Evolutionary conservation across 2,113 vertebrate genomes (phyloP), one percentile per base, ranked within the genome.

Genomic region (Aplodontia rufa): DNA sequence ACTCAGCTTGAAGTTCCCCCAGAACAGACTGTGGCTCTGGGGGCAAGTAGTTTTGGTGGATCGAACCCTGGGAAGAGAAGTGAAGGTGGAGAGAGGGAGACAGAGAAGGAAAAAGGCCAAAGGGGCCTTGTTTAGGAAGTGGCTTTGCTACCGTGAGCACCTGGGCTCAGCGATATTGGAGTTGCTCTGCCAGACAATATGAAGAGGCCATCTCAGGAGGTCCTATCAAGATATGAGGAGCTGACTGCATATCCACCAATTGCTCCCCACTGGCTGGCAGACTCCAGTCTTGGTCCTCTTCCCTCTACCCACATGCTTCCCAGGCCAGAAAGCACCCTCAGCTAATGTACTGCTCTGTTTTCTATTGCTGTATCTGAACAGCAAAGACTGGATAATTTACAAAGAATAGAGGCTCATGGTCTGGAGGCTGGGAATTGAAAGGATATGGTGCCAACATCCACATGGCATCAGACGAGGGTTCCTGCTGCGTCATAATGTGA

Each of bases 151-250:
- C 24, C 26, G 1, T 66, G 78, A 51, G 8, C 53, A 58, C 1
- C 26, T 9, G 40, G 32, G 35, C 49, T 51, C 30, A 28, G 24
- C 16, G 20, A 19, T 19, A 0, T 0, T 0, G 3, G 55, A 26
- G 20, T 4, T 37, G 22, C 35, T 14, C 22, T 8, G 28, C 19
- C 4, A 30, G 37, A 40, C 1, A 28, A 55, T 9, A n/a, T 7
- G 6, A 4, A 47, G n/a, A 28, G 8, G 0, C 6, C 8, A 8
- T 22, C 20, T 62, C 6, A 26, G 32, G 75, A 69, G 53, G 10
- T 58, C 30, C 24, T 7, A 20, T 0, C 8, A 16, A 45, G 6
- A 53, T 24, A 3, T 0, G 4, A 37, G 45, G 42, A 79, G 14
- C 14, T 6, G 17, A 12, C 1, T 12, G 17, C 8, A 35, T 6